Evolutionary conservation across 2,888 invertebrate genomes (phyloP).

Genomic region (Acleris emargana): DNA sequence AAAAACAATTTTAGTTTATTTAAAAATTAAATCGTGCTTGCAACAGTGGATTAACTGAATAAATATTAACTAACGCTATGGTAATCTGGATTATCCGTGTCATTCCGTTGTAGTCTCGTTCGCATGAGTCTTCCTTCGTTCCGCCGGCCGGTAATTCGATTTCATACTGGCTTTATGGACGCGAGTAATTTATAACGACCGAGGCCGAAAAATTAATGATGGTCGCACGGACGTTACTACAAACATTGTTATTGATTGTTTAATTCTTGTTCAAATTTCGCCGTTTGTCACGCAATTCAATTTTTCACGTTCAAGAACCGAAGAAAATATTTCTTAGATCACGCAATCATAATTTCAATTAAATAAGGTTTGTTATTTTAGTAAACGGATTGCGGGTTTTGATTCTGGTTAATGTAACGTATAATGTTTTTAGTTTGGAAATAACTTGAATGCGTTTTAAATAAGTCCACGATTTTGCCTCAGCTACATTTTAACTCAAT

Average conservation of each 20-base stretch:
- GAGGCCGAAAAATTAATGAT: conserved; percentile 66
- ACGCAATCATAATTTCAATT: conserved; percentile 21
- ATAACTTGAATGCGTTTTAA: too few relatives aligned
- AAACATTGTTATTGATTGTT: conserved; percentile 58
- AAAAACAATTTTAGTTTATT: not conserved
- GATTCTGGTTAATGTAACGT: not conserved
- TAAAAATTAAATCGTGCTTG: too few relatives aligned
- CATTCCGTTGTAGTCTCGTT: conserved; percentile 60
- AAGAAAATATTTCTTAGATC: conserved; percentile 28
- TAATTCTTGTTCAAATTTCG: conserved; percentile 54
- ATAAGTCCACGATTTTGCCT: too few relatives aligned
- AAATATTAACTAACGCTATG: conserved; percentile 41
- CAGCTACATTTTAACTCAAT: too few relatives aligned
- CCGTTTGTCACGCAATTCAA: conserved; percentile 54
- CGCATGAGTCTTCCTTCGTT: conserved; percentile 64
- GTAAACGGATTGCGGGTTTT: conserved; percentile 1
- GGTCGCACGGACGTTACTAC: conserved; percentile 52
- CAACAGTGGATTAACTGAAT: conserved; percentile 4
- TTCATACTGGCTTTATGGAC: conserved; percentile 43
- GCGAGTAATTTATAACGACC: conserved; percentile 66
- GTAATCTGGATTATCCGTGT: conserved; percentile 56
- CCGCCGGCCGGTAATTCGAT: conserved; percentile 49
- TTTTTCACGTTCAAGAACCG: conserved; percentile 33
- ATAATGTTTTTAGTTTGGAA: too few relatives aligned
- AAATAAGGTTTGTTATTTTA: conserved; percentile 5